Percentiles rank a stretch among this genome's conserved stretches.
Conservation (phyloP, 2,888 invertebrate species). For the Pogonocherus hispidulus region DNA sequence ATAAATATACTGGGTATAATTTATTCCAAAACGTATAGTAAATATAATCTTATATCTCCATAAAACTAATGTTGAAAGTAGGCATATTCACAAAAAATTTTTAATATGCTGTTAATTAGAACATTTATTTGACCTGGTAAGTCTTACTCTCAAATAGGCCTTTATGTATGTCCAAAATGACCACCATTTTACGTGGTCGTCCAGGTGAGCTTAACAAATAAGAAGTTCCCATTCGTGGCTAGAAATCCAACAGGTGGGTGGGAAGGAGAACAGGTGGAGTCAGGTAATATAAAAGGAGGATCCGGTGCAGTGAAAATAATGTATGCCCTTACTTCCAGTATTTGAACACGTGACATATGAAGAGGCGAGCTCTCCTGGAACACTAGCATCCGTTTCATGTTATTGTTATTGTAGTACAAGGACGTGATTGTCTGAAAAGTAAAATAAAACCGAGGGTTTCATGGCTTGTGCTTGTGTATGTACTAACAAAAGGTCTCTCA, state of each 20-base stretch:
- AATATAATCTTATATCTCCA: too few species aligned
- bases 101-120: too few species aligned
- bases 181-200: constrained; percentile 33
- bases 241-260: constrained; percentile 48
- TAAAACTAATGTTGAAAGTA: too few species aligned
- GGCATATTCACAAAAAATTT: too few species aligned
- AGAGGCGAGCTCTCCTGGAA: not conserved
- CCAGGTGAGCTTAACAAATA: constrained; percentile 36
- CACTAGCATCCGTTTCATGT: constrained; percentile 19
- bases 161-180: too few species aligned
- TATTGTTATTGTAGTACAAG: constrained; percentile 26
- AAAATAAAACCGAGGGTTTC: constrained; percentile 19
- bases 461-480: not conserved
- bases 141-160: too few species aligned
- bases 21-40: too few species aligned
- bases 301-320: constrained; percentile 4
- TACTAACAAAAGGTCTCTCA: constrained; percentile 22
- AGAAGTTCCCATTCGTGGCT: constrained; percentile 38
- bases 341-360: constrained; percentile 3
- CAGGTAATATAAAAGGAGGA: constrained; percentile 40
- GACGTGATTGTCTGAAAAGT: constrained; percentile 31
- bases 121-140: too few species aligned
- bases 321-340: constrained; percentile 10
- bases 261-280: constrained; percentile 48
- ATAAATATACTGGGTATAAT: too few species aligned